These are phyloP conservation scores for Protobothrops mucrosquamatus DNA, from an alignment of 2,113 vertebrate genomes.

Conservation along the genomic window DNA sequence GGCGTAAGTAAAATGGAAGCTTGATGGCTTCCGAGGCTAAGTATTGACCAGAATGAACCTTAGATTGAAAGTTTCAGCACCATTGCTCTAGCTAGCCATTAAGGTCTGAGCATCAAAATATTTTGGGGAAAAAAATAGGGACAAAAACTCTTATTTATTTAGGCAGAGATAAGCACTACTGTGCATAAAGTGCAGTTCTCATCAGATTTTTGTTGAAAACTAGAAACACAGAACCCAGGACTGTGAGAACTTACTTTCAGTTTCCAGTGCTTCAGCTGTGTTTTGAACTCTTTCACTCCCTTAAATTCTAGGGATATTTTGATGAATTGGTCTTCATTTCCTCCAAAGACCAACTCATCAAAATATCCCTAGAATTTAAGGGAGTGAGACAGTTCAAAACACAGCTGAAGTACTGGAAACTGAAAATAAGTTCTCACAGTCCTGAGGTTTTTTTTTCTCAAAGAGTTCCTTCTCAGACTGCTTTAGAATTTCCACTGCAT, in stretches of 20 bases:
- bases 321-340: background rate
- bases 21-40: background rate
- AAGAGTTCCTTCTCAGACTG: background rate
- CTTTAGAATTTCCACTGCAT: background rate
- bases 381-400: background rate
- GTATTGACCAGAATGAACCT: background rate
- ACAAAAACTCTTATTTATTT: background rate
- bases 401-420: background rate
- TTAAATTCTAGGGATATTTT: background rate
- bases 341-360: background rate
- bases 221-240: background rate
- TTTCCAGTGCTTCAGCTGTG: background rate
- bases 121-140: background rate
- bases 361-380: background rate
- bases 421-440: background rate
- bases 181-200: background rate
- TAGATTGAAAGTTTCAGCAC: background rate
- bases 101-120: background rate
- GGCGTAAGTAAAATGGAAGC: slow-evolving; percentile 68
- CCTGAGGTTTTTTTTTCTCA: background rate
- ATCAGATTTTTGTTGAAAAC: background rate
- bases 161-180: background rate
- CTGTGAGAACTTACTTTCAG: background rate
- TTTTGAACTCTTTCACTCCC: background rate
- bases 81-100: too few relatives aligned